phyloP scores from a whole-genome alignment of 1,140 invertebrate genomes.

The Heliothis virescens region DNA sequence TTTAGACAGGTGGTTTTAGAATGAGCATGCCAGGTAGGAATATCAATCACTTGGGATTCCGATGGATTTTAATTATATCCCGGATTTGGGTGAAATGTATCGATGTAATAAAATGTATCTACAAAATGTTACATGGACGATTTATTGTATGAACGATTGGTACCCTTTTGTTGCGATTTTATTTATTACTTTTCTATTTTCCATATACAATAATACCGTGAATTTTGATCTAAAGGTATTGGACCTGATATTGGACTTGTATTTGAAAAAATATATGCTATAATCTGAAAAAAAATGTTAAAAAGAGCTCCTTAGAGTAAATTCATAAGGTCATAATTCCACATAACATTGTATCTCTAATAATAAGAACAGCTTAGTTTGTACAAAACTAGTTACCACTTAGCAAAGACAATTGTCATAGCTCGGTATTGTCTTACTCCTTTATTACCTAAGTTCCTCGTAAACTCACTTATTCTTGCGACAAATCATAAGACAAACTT shows the following conservation, averaged over 20 bases:
- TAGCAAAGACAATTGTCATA: constrained; percentile 3
- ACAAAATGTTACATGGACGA: neutral
- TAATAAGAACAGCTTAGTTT: neutral
- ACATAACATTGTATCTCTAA: neutral
- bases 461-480: neutral
- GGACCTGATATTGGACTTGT: too few species aligned
- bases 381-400: constrained; percentile 7
- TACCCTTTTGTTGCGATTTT: neutral
- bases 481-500: neutral
- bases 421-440: neutral
- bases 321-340: neutral
- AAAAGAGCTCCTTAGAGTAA: too few species aligned
- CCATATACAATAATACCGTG: neutral
- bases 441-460: neutral
- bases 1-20: constrained; percentile 23
- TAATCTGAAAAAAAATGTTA: too few species aligned
- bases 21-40: neutral
- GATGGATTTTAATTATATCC: constrained; percentile 10
- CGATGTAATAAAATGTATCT: neutral
- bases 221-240: too few species aligned
- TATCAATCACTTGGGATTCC: constrained; percentile 20
- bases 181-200: neutral
- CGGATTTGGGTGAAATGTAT: constrained; percentile 8
- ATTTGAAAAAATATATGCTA: too few species aligned
- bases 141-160: neutral